Base-by-base conservation (phyloP, 2,113 vertebrate genomes). In the Chloroceryle aenea region DNA sequence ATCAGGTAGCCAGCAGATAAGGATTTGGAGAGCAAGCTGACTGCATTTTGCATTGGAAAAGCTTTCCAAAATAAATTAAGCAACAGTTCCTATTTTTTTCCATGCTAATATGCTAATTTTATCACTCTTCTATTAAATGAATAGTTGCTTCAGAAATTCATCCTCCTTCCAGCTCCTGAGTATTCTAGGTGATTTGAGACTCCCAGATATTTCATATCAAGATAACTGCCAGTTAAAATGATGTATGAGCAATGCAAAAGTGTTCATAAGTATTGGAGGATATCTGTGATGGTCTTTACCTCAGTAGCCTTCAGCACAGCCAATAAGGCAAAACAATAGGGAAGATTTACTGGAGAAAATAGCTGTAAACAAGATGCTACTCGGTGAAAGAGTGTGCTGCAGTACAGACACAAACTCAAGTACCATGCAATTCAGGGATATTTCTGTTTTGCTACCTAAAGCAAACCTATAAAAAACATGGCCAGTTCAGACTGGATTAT, bases 211-310 rank as follows among this genome's bases (percentile, higher is more conserved):
- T 91, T 90, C 85, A 68, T 53, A 83, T 83, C 88, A 87, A 74
- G 67, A 69, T 79, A 85, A 93, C 32, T 95, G 90, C 85, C 93
- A 93, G 67, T 94, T 91, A 93, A 87, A 94, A 59, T 91, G 95
- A 91, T 0, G 4, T 67, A 93, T 79, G 87, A 85, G 66, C 64
- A 52, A 52, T 22, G 74, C 64, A 20, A 55, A 83, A 66, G 17
- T 42, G 36, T 58, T 93, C 13, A 3, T 62, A 73, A 74, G 74
- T 30, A 59, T 13, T 67, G 55, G 55, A 90, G 82, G 59, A 76
- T 27, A 48, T 74, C 63, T 62, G 69, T 76, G 87, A 66, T 15
- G 58, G 63, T 34, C 78, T 94, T 83, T 69, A 94, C 74, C 85
- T 87, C 52, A 2, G 4, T 32, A 82, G 62, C 91, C 74, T 93